Percentiles rank a stretch among this genome's conserved stretches.
Evolutionary conservation across 2,888 invertebrate genomes (phyloP).

Genomic region (Drosophila fulvimacula): DNA sequence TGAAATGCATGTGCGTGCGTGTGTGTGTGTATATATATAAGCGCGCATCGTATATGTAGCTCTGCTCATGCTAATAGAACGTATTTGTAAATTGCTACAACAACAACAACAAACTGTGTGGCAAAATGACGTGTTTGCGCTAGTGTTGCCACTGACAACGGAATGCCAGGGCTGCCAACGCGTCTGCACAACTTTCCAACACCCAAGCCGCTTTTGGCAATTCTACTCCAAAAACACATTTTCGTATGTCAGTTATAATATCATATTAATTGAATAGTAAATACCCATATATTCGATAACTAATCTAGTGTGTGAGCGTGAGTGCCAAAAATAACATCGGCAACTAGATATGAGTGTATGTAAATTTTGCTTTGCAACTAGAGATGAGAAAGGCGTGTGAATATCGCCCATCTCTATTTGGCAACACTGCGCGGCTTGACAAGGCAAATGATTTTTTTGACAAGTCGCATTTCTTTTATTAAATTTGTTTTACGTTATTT

Average conservation of each 20-base stretch:
- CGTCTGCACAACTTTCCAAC: slow-evolving; percentile 24
- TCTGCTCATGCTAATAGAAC: slow-evolving; percentile 56
- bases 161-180: slow-evolving; percentile 65
- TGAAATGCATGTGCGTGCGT: slow-evolving; percentile 1
- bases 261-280: neutral
- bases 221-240: neutral
- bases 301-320: slow-evolving; percentile 4
- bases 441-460: slow-evolving; percentile 47
- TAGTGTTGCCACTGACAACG: slow-evolving; percentile 80
- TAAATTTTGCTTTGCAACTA: slow-evolving; percentile 35
- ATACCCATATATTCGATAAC: neutral
- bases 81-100: slow-evolving; percentile 61
- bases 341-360: slow-evolving; percentile 41
- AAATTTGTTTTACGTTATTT: slow-evolving; percentile 10
- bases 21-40: slow-evolving; percentile 22
- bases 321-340: slow-evolving; percentile 56
- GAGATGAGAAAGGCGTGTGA: slow-evolving; percentile 41
- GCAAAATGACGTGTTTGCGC: slow-evolving; percentile 78
- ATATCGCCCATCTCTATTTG: slow-evolving; percentile 55
- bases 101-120: slow-evolving; percentile 49
- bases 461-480: slow-evolving; percentile 44
- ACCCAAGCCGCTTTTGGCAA: slow-evolving; percentile 27
- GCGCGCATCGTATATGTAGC: slow-evolving; percentile 39
- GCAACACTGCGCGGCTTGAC: slow-evolving; percentile 56
- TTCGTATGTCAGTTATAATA: neutral